Conservation (phyloP, 2,113 vertebrate genomes). For the Rhombomys opimus region DNA sequence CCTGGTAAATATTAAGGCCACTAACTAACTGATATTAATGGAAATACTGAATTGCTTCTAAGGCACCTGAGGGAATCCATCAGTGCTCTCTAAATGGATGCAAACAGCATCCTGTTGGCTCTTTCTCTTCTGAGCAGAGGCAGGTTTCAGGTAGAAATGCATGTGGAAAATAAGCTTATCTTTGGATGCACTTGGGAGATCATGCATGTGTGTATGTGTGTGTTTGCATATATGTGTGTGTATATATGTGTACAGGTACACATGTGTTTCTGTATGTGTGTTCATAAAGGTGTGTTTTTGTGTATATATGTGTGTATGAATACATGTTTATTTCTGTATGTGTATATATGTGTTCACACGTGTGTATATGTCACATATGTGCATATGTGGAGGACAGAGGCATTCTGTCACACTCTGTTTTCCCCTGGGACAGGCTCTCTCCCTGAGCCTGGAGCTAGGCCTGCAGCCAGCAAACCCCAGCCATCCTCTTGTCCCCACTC, state of each 20-base stretch:
- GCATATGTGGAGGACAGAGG: neutral
- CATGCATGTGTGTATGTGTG: too few species aligned
- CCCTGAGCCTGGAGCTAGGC: neutral
- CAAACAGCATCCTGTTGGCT: neutral
- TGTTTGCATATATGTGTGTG: too few species aligned
- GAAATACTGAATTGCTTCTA: neutral
- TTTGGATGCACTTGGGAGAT: neutral
- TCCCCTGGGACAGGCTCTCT: neutral
- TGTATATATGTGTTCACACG: too few species aligned
- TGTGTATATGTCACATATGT: neutral
- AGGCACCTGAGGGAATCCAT: neutral
- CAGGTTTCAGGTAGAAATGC: constrained; percentile 4
- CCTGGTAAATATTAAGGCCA: neutral
- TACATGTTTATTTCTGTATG: neutral
- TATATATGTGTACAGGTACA: neutral
- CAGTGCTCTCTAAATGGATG: neutral
- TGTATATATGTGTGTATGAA: neutral
- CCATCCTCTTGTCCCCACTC: neutral
- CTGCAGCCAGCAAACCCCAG: neutral
- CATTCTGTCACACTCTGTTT: neutral
- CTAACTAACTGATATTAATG: neutral
- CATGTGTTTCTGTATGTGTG: neutral
- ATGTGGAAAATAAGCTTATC: neutral
- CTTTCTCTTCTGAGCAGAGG: neutral
- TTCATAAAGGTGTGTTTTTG: neutral